Evolutionary conservation across 2,888 invertebrate genomes (phyloP).

Genomic region (Tryphoninae sp.): DNA sequence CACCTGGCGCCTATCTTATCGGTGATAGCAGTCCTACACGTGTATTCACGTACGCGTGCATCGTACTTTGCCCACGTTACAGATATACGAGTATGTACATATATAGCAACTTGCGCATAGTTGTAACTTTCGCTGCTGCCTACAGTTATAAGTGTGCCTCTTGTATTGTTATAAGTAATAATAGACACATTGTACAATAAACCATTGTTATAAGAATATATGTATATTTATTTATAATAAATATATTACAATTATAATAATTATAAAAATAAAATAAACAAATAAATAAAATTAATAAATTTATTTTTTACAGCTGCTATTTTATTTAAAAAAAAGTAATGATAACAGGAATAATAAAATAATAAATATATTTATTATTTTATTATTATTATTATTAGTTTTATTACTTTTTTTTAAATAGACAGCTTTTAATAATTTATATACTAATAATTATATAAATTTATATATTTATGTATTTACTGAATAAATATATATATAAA

Average conservation of each 20-base stretch:
- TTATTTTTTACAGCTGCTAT: background rate
- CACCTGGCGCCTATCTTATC: conserved; percentile 71
- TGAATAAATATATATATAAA: no score
- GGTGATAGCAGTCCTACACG: conserved; percentile 64
- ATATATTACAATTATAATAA: no score
- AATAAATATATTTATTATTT: no score
- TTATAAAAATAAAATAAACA: no score
- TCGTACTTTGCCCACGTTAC: background rate
- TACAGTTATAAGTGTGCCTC: background rate
- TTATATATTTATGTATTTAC: no score
- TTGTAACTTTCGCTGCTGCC: conserved; percentile 12
- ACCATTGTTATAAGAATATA: conserved; percentile 6
- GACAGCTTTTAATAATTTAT: no score
- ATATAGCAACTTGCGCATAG: conserved; percentile 35
- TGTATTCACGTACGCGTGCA: conserved; percentile 19
- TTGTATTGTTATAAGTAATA: conserved; percentile 28
- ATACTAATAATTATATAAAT: no score
- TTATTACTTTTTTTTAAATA: no score
- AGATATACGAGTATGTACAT: conserved; percentile 23
- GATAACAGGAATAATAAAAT: no score
- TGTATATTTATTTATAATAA: no score
- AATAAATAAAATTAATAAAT: no score
- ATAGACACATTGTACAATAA: background rate
- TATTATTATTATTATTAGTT: no score
- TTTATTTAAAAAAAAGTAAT: background rate